phyloP scores from a whole-genome alignment of 2,113 vertebrate genomes.

The Sardina pilchardus region DNA sequence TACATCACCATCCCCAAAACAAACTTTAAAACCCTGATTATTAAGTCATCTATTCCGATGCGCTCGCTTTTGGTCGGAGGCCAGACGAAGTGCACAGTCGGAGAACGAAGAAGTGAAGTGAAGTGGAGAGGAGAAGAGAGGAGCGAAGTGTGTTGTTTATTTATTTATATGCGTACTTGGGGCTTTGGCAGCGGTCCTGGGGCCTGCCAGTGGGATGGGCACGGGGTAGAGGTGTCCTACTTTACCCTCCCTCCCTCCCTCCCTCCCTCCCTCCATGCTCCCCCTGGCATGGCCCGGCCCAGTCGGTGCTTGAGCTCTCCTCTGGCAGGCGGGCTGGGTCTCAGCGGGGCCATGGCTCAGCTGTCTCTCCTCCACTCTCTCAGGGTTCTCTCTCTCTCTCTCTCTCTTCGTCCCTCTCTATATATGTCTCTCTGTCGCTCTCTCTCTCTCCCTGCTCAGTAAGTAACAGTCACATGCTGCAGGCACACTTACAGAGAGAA shows the following conservation, averaged over 20 bases:
- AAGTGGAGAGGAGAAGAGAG: too few species aligned
- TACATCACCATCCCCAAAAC: not conserved
- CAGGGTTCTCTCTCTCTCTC: not conserved
- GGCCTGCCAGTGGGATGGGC: not conserved
- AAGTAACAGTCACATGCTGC: not conserved
- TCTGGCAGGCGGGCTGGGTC: not conserved
- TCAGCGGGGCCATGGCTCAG: not conserved
- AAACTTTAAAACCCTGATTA: not conserved
- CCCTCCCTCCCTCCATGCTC: not conserved
- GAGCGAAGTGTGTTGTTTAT: not conserved
- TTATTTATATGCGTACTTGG: not conserved
- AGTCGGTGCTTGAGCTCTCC: not conserved
- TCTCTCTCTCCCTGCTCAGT: not conserved
- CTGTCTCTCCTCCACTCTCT: not conserved
- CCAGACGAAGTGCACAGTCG: not conserved
- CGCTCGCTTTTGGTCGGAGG: not conserved
- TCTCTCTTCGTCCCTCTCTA: too few species aligned
- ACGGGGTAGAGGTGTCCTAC: constrained; percentile 26
- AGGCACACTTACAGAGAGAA: not conserved
- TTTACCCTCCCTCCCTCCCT: constrained; percentile 18
- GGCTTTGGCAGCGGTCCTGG: constrained; percentile 2
- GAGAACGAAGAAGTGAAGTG: not conserved
- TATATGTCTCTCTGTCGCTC: too few species aligned
- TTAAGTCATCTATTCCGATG: not conserved
- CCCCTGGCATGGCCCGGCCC: not conserved